Evolutionary conservation across 1,140 invertebrate species (phyloP), one percentile per base, ranked within the genome.

Genomic region (Ips typographus): DNA sequence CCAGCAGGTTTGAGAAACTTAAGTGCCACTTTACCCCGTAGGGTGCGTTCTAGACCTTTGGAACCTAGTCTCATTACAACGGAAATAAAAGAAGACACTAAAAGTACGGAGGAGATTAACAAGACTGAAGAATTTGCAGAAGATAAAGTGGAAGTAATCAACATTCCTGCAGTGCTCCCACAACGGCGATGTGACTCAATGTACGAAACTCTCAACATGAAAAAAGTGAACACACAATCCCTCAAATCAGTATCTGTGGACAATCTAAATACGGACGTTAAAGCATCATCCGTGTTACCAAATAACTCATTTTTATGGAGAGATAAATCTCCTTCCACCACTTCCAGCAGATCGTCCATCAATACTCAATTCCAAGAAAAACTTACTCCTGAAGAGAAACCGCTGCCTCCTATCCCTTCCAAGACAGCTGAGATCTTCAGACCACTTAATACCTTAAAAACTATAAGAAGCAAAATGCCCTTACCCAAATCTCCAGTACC

Each of bases 251-350:
- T 55, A 58, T 70, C 68, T 8, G 68, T 65, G 3, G 62, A 69
- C 44, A 52, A 62, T 36, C 62, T 70, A 22, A 62, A 65, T 41
- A 56, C 44, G 4, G 59, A 68, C 6, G 40, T 62, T 3, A 39
- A 56, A 22, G 1, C 4, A 40, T 39, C 41, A 5, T 44, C 49
- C 42, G 55, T 58, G 7, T 63, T 69, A 65, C 74, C 75, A 6
- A 77, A 77, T 51, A 72, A 41, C 41, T 77, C 75, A 5, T 77
- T 77, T 63, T 60, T 77, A 1, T 77, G 75, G 75, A 72, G 71
- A 44, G 71, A 70, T 52, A 71, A 74, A 64, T 65, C 64, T 2
- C 70, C 65, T 7, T 56, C 67, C 3, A 49, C 53, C 1, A 40
- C 51, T 56, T 40, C 49, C 5, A 70, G 53, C 40, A 58, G 38